These are phyloP conservation scores for Hypomecis punctinalis DNA, from an alignment of 2,888 invertebrate genomes.

Conservation along the genomic window DNA sequence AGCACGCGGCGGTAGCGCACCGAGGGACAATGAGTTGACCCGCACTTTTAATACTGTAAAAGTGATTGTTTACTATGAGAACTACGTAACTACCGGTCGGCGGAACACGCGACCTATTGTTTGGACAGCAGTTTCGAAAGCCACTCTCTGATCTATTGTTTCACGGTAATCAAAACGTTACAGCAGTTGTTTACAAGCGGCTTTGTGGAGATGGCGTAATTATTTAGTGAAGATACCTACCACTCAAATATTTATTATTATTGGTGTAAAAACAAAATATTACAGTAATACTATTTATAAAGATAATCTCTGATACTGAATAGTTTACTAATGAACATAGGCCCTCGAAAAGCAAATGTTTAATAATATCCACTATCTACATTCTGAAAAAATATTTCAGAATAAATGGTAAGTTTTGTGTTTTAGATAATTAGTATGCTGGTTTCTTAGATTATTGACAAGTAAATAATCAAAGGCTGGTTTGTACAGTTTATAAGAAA, in stretches of 20 bases:
- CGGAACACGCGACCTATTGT: slow-evolving; percentile 59
- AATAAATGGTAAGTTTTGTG: too few relatives aligned
- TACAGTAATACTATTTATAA: too few relatives aligned
- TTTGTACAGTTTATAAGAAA: too few relatives aligned
- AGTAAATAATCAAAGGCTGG: too few relatives aligned
- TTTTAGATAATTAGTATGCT: too few relatives aligned
- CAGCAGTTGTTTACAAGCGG: slow-evolving; percentile 53
- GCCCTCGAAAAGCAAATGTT: too few relatives aligned
- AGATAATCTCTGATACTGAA: too few relatives aligned
- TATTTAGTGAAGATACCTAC: slow-evolving; percentile 26
- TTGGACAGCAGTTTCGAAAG: slow-evolving; percentile 66
- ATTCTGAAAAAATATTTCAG: too few relatives aligned
- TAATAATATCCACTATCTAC: too few relatives aligned
- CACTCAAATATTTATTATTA: slow-evolving; percentile 3
- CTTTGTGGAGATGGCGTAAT: slow-evolving; percentile 41
- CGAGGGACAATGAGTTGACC: slow-evolving; percentile 66
- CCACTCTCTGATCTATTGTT: slow-evolving; percentile 66
- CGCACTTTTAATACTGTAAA: slow-evolving; percentile 63
- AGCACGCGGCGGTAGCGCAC: slow-evolving; percentile 40
- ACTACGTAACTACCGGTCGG: slow-evolving; percentile 59
- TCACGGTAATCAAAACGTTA: slow-evolving; percentile 61
- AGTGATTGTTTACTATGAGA: slow-evolving; percentile 75
- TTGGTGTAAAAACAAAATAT: too few relatives aligned
- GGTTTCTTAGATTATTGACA: too few relatives aligned
- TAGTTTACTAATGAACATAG: too few relatives aligned